Percentiles rank a stretch among this genome's conserved stretches.
phyloP scores from a whole-genome alignment of 1,140 invertebrate genomes.

The Arion vulgaris region DNA sequence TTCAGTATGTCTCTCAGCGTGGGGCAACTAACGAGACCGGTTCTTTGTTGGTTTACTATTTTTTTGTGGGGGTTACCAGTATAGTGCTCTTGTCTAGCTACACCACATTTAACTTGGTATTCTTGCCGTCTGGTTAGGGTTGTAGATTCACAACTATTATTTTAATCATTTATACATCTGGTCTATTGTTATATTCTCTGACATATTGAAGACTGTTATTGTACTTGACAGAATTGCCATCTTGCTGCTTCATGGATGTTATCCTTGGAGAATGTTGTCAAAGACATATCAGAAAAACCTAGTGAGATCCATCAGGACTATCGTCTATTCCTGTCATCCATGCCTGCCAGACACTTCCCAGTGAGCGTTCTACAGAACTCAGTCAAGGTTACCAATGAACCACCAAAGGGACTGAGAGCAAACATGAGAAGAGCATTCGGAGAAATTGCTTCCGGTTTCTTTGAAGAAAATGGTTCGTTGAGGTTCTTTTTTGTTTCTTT shows the following conservation, averaged over 20 bases:
- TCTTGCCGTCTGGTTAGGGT: too few species aligned
- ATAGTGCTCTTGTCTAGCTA: too few species aligned
- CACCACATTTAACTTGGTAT: too few species aligned
- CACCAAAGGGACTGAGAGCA: constrained; percentile 74
- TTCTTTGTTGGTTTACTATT: too few species aligned
- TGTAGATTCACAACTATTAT: too few species aligned
- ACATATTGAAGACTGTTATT: too few species aligned
- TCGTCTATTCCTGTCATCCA: constrained; percentile 72
- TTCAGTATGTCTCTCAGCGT: too few species aligned
- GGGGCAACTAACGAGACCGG: too few species aligned
- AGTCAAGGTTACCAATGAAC: constrained; percentile 75
- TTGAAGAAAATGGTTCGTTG: constrained; percentile 87
- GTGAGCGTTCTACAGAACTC: constrained; percentile 73
- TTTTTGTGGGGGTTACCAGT: too few species aligned
- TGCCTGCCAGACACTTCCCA: constrained; percentile 72
- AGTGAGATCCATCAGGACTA: constrained; percentile 69
- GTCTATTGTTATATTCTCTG: too few species aligned
- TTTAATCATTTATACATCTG: too few species aligned
- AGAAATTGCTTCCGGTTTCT: constrained; percentile 76
- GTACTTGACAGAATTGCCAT: constrained; percentile 70
- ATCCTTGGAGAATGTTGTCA: constrained; percentile 70
- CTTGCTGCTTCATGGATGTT: constrained; percentile 74
- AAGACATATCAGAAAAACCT: constrained; percentile 68
- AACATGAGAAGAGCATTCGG: constrained; percentile 81
- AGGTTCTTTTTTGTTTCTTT: neutral